Conservation (phyloP, 2,797 vertebrate genomes). For the Periophthalmus magnuspinnatus region DNA sequence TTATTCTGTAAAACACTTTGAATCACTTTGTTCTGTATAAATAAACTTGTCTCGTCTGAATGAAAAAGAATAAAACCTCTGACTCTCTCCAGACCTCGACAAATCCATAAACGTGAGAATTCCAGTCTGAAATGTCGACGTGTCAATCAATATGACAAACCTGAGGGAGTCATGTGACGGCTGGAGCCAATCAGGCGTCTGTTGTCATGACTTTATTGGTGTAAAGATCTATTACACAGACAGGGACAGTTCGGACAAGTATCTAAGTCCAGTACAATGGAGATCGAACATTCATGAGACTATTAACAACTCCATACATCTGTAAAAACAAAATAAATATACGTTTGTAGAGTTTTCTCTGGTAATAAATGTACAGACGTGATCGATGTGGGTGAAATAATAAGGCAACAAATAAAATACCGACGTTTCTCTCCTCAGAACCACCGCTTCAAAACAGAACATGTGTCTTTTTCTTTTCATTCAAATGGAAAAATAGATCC, state of each 20-base stretch:
- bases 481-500: constrained; percentile 64
- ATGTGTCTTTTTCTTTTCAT: constrained; percentile 26
- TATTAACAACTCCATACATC: constrained; percentile 62
- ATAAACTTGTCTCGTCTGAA: too few species aligned
- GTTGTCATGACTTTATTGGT: constrained; percentile 68
- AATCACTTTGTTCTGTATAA: too few species aligned
- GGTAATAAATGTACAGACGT: constrained; percentile 37
- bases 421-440: constrained; percentile 25
- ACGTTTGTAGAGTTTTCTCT: constrained; percentile 48
- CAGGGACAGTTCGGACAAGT: constrained; percentile 64
- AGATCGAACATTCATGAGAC: constrained; percentile 64
- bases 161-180: constrained; percentile 11
- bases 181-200: constrained; percentile 1
- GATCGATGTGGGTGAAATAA: constrained; percentile 47
- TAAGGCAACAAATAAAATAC: constrained; percentile 68
- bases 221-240: constrained; percentile 72
- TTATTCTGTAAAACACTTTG: too few species aligned
- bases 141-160: constrained; percentile 43
- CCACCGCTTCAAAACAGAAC: constrained; percentile 12
- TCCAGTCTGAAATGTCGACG: constrained; percentile 46
- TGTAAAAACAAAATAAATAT: constrained; percentile 67
- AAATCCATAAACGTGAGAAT: constrained; percentile 42
- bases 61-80: constrained; percentile 42
- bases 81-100: constrained; percentile 20
- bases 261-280: constrained; percentile 70